These are phyloP conservation scores for Otus scops DNA, from an alignment of 2,797 vertebrate genomes.

Conservation along the genomic window DNA sequence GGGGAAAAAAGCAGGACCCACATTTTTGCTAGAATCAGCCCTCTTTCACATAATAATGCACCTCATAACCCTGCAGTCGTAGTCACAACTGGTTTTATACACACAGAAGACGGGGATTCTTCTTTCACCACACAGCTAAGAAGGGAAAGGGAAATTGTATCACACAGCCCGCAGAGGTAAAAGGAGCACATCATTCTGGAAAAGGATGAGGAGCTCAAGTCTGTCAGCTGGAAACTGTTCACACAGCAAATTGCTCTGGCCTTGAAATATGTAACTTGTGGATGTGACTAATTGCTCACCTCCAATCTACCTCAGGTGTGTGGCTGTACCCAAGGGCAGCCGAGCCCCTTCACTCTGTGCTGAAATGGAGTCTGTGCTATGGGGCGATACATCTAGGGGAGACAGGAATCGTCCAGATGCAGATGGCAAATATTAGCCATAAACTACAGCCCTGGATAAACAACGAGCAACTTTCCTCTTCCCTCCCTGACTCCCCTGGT, in stretches of 20 bases:
- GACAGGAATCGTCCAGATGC: not conserved
- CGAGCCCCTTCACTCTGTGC: not conserved
- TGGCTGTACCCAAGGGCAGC: not conserved
- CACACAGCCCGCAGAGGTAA: not conserved
- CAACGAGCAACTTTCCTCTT: not conserved
- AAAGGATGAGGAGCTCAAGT: not conserved
- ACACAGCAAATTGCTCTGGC: not conserved
- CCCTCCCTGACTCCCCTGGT: not conserved
- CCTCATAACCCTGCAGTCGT: not conserved
- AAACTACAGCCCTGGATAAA: not conserved
- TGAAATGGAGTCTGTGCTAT: not conserved
- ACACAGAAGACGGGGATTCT: not conserved
- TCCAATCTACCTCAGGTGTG: not conserved
- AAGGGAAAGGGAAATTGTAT: not conserved
- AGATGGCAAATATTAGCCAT: not conserved
- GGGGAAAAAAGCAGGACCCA: not conserved
- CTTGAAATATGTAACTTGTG: too few species aligned
- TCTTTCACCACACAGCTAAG: not conserved
- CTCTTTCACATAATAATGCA: not conserved
- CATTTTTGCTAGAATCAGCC: not conserved
- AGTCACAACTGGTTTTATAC: not conserved
- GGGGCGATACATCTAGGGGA: not conserved
- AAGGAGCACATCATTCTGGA: not conserved
- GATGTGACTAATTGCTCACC: not conserved
- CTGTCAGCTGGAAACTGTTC: not conserved